Evolutionary conservation across 2,888 invertebrate species (phyloP), one percentile per base, ranked within the genome.

Genomic region (Gisinianus flammeolus): DNA sequence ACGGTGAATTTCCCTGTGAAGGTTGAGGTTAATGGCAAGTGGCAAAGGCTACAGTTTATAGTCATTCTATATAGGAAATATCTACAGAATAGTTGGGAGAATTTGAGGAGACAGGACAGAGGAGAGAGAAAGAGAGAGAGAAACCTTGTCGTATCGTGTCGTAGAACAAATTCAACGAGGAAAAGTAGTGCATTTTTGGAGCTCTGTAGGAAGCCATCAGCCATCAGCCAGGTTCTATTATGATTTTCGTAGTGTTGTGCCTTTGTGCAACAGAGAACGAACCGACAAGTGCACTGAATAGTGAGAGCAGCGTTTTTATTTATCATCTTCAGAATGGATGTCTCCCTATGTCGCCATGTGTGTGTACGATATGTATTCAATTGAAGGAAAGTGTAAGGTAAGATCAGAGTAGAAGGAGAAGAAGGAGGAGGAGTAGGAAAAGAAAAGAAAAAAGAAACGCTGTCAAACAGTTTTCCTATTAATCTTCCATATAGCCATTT

Each of bases 381-480:
- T n/a, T 35, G 35, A 62, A 33, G 64, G 35, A 66, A 66, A 24
- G 66, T 66, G 24, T 24, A 28, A 74, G 30, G 3, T 44, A 74
- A 66, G 58, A 33, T n/a, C 24, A 26, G 62, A 62, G 12, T 26
- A 26, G 24, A 62, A 3, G 58, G 6, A 58, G 24, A 2, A 24
- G 2, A 8, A 24, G 28, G 8, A 22, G 26, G 62, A 6, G 28
- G 24, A 62, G 28, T 10, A 24, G 19, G 8, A 62, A 26, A 62
- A 24, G 62, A 35, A 35, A 12, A 35, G 12, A 12, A 35, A 35
- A 12, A 35, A 35, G 35, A 35, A 35, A 35, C 5, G 35, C 74
- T 74, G 66, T 74, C 74, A 74, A 74, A 74, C 74, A 66, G 66
- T 73, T 73, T 66, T 66, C 74, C 74, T 74, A 74, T 74, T 74